Evolutionary conservation across 2,113 vertebrate genomes (phyloP).

Genomic region (Falcunculus frontatus): DNA sequence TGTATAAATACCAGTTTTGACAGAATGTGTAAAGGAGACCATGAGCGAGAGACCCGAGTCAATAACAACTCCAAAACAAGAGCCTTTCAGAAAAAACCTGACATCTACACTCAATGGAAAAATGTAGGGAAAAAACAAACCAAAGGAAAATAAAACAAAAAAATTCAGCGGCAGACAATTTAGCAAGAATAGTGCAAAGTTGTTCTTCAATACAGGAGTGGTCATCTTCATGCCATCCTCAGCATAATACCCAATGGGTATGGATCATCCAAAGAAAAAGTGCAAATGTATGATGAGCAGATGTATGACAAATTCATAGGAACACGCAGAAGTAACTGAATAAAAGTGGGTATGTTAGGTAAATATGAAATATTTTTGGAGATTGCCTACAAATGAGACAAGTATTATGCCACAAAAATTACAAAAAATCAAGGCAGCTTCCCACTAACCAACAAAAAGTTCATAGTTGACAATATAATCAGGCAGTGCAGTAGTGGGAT

Average conservation of each 20-base stretch:
- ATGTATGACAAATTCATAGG: neutral
- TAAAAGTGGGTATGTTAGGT: neutral
- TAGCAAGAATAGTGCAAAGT: neutral
- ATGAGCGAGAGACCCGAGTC: neutral
- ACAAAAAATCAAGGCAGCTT: neutral
- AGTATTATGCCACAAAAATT: neutral
- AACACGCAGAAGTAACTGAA: neutral
- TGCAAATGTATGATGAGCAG: neutral
- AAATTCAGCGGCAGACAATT: neutral
- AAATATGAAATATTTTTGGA: neutral
- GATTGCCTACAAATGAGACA: neutral
- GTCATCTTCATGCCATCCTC: neutral
- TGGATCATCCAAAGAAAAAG: neutral
- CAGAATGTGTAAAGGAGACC: neutral
- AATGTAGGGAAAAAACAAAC: neutral
- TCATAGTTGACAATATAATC: neutral
- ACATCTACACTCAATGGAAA: neutral
- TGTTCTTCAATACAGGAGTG: neutral
- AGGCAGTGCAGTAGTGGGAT: neutral
- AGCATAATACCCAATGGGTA: neutral
- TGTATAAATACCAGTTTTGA: neutral
- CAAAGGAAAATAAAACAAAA: neutral
- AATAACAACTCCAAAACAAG: neutral
- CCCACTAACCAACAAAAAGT: neutral
- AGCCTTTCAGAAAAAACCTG: neutral